phyloP scores from a whole-genome alignment of 2,113 vertebrate genomes.

The Verasper variegatus region DNA sequence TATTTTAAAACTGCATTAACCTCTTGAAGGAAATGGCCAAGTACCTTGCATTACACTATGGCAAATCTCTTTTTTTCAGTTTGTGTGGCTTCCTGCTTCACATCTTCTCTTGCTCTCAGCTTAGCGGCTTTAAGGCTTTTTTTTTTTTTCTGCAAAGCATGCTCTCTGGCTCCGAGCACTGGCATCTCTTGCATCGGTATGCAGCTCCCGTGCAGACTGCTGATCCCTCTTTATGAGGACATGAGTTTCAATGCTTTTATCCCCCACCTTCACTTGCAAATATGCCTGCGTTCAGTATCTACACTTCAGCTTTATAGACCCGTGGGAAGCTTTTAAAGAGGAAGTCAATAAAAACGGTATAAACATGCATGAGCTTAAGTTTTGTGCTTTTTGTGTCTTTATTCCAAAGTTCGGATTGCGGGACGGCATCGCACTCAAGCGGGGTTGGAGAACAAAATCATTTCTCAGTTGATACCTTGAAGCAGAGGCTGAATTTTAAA shows the following conservation, averaged over 20 bases:
- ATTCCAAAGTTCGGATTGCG: constrained; percentile 42
- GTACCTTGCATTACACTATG: constrained; percentile 25
- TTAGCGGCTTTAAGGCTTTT: constrained; percentile 62
- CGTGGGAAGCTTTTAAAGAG: constrained; percentile 79
- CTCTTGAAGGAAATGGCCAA: constrained; percentile 29
- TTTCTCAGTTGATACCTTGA: constrained; percentile 8
- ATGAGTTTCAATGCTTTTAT: constrained; percentile 82
- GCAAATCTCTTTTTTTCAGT: constrained; percentile 21
- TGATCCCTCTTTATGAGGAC: constrained; percentile 84
- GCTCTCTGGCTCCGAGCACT: constrained; percentile 71
- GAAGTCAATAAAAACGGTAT: constrained; percentile 77
- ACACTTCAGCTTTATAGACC: constrained; percentile 70
- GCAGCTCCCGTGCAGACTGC: constrained; percentile 75
- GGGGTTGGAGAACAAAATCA: constrained; percentile 8
- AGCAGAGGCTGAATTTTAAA: constrained; percentile 4
- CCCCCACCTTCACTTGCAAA: constrained; percentile 79
- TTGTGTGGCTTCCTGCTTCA: constrained; percentile 38
- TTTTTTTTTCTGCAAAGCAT: constrained; percentile 40
- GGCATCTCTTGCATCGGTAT: constrained; percentile 78
- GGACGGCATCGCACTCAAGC: constrained; percentile 25
- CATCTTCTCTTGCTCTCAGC: constrained; percentile 61
- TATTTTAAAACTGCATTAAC: constrained; percentile 27
- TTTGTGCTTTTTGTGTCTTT: constrained; percentile 65
- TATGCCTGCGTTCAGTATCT: constrained; percentile 74
- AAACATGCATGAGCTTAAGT: constrained; percentile 79